Evolutionary conservation across 2,113 vertebrate species (phyloP).

Genomic region (Neotragus moschatus): DNA sequence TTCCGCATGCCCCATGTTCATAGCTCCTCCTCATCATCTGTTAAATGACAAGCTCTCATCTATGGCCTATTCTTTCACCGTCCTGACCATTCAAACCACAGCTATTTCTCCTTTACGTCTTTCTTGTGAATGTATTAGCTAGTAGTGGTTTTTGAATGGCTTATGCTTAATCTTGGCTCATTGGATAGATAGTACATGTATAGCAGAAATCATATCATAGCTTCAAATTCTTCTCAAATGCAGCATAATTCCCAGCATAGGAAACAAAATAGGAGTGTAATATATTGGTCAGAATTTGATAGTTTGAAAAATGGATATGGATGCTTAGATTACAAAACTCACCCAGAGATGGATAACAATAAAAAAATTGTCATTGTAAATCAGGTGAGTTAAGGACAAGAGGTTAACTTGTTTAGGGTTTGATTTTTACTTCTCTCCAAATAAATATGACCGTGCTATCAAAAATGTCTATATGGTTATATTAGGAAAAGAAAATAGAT

Average conservation of each 20-base stretch:
- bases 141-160: not conserved
- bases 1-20: fast-evolving
- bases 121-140: not conserved
- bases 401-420: not conserved
- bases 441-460: not conserved
- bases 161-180: not conserved
- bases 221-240: not conserved
- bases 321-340: not conserved
- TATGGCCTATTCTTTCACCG: not conserved
- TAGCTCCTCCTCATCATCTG: not conserved
- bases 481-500: not conserved
- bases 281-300: not conserved
- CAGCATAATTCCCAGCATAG: not conserved
- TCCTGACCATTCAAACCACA: not conserved
- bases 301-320: not conserved
- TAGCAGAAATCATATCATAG: not conserved
- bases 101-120: not conserved
- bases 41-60: not conserved
- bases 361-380: not conserved
- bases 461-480: not conserved
- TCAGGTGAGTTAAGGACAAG: not conserved
- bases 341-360: not conserved
- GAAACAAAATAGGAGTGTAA: not conserved
- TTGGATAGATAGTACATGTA: not conserved
- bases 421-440: not conserved